Base-by-base conservation (phyloP, 2,797 vertebrate species). In the Nannoperca australis region DNA sequence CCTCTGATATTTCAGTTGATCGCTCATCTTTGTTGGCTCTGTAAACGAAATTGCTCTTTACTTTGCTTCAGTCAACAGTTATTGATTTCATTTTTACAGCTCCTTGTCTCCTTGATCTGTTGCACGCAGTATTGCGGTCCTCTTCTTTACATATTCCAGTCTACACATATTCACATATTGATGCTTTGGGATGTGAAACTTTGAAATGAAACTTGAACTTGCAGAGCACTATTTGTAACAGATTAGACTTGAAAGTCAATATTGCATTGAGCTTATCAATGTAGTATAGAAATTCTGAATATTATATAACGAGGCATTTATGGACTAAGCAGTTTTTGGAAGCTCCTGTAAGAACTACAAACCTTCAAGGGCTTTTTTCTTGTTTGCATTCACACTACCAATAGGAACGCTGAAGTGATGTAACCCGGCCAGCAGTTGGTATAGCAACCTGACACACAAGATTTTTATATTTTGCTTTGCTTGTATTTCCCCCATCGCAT, bases 41-140 rank as follows among this genome's bases (percentile, higher is more conserved):
- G 20, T 45, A 8, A 42, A 40, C 49, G 38, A 60, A 69, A 60
- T 56, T 36, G 5, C 14, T 68, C 42, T 13, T 20, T 36, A 44
- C 24, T 20, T 22, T 69, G 34, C 5, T n/a, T 69, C 4, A 45
- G 50, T 50, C 7, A 40, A 56, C 40, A 60, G 65, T 32, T 69
- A 72, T 84, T 63, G 73, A 76, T 66, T 70, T 30, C 13, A 55
- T 3, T 32, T 42, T 66, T 80, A 47, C 53, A 27, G n/a, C 32
- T 70, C 6, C 51, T 56, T 59, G 24, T n/a, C 27, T 68, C 42
- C 42, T 47, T 53, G 32, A 5, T 5, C 17, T 70, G 36, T 20
- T 74, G 38, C 13, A 3, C 50, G 67, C 36, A 32, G 36, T 58
- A 7, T 70, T 71, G 6, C 49, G 56, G 30, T 42, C 7, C n/a